Conservation (phyloP, 2,888 invertebrate species). For the Himalopsyche anomala region DNA sequence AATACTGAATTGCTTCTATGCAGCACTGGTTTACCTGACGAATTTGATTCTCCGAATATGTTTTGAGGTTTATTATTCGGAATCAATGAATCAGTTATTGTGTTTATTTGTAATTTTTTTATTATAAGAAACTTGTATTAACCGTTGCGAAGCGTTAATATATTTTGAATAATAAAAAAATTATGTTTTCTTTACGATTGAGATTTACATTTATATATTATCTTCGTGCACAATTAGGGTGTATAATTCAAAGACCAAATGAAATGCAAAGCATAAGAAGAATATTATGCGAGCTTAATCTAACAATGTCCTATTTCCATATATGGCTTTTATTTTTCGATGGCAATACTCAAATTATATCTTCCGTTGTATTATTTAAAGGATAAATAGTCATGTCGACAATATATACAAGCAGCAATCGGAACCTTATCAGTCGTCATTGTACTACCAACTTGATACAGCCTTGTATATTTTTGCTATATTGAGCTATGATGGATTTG, state of each 20-base stretch:
- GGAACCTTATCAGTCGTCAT: too few relatives aligned
- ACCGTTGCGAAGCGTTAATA: slow-evolving; percentile 2
- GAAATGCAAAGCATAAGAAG: slow-evolving; percentile 23
- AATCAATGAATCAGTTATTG: slow-evolving; percentile 2
- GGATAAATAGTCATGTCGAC: too few relatives aligned
- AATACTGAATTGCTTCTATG: slow-evolving; percentile 36
- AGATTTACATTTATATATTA: slow-evolving; percentile 14
- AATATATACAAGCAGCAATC: too few relatives aligned
- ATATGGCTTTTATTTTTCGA: too few relatives aligned
- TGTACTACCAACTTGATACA: too few relatives aligned
- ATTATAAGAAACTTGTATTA: slow-evolving; percentile 4
- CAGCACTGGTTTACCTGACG: slow-evolving; percentile 33
- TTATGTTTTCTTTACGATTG: slow-evolving; percentile 19
- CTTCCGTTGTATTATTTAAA: too few relatives aligned
- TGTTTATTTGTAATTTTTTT: slow-evolving; percentile 31
- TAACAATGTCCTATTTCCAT: too few relatives aligned
- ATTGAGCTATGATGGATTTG: too few relatives aligned
- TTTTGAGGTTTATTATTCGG: background rate
- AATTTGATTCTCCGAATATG: slow-evolving; percentile 3
- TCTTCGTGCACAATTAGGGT: slow-evolving; percentile 29
- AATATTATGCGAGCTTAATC: background rate
- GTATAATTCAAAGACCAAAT: background rate
- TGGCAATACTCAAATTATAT: too few relatives aligned
- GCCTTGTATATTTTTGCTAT: too few relatives aligned
- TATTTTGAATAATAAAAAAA: slow-evolving; percentile 34